These are phyloP conservation scores for Salvelinus alpinus DNA, from an alignment of 2,113 vertebrate genomes.

Conservation along the genomic window DNA sequence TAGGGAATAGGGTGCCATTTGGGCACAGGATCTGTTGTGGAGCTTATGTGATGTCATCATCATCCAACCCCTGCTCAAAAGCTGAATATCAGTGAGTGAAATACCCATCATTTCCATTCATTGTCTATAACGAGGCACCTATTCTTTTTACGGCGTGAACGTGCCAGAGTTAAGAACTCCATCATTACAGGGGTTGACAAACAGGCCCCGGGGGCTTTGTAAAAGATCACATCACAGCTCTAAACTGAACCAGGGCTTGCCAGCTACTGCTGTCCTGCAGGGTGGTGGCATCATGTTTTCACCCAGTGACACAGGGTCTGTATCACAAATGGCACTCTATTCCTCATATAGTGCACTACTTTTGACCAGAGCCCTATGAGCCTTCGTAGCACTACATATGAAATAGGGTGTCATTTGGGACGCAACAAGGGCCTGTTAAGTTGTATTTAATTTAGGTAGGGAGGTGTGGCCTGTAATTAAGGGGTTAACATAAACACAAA, in stretches of 20 bases:
- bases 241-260: constrained; percentile 19
- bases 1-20: no score
- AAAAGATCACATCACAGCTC: constrained; percentile 31
- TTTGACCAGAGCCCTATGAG: no score
- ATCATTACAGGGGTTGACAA: constrained; percentile 44
- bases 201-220: constrained; percentile 49
- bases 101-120: constrained; percentile 45
- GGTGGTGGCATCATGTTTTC: constrained; percentile 1
- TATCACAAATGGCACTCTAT: neutral
- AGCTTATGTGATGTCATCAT: no score
- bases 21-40: no score
- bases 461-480: constrained; percentile 54
- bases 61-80: constrained; percentile 15
- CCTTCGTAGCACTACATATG: no score
- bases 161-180: constrained; percentile 33
- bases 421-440: constrained; percentile 46
- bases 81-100: constrained; percentile 39
- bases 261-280: constrained; percentile 5
- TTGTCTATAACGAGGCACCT: constrained; percentile 43
- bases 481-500: constrained; percentile 58
- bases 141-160: constrained; percentile 34
- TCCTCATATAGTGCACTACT: no score
- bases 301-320: neutral
- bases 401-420: no score
- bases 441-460: constrained; percentile 64